Evolutionary conservation across 2,797 vertebrate genomes (phyloP).

Genomic region (Gila robusta): DNA sequence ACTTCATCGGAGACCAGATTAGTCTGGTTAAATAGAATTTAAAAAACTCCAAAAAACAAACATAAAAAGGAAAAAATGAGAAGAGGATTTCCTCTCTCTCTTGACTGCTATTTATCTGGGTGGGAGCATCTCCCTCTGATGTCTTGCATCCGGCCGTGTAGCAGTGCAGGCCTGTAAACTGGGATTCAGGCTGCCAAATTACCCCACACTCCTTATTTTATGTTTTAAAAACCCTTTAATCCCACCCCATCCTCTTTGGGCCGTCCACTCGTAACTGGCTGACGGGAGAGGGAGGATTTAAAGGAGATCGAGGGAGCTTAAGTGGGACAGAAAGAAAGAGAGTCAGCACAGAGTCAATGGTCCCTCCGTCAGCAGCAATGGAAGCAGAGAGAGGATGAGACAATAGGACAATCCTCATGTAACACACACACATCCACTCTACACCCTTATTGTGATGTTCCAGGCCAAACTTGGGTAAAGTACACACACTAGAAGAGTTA

Average conservation of each 20-base stretch:
- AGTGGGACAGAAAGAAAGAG: conserved; percentile 72
- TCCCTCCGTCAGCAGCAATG: conserved; percentile 83
- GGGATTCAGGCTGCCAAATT: conserved; percentile 84
- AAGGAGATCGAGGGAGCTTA: conserved; percentile 82
- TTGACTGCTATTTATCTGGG: conserved; percentile 79
- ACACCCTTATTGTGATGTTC: conserved; percentile 30
- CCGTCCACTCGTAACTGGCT: conserved; percentile 83
- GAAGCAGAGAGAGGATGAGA: conserved; percentile 69
- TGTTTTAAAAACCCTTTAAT: conserved; percentile 86
- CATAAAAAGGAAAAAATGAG: conserved; percentile 47
- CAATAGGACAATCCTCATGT: conserved; percentile 37
- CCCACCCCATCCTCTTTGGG: conserved; percentile 79
- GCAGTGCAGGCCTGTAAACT: conserved; percentile 75
- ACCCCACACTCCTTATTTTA: conserved; percentile 80
- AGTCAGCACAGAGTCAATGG: conserved; percentile 77
- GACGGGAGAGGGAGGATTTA: conserved; percentile 80
- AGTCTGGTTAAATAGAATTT: conserved; percentile 67
- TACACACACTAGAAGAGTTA: background rate
- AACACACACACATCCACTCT: conserved; percentile 20
- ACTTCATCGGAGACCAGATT: conserved; percentile 89
- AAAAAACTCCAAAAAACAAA: conserved; percentile 60
- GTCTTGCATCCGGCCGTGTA: conserved; percentile 75
- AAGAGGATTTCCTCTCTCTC: conserved; percentile 70
- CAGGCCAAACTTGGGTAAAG: conserved; percentile 4
- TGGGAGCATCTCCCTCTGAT: conserved; percentile 78